Evolutionary conservation across 2,797 vertebrate species (phyloP).

Genomic region (Pseudotriccus pelzelni): DNA sequence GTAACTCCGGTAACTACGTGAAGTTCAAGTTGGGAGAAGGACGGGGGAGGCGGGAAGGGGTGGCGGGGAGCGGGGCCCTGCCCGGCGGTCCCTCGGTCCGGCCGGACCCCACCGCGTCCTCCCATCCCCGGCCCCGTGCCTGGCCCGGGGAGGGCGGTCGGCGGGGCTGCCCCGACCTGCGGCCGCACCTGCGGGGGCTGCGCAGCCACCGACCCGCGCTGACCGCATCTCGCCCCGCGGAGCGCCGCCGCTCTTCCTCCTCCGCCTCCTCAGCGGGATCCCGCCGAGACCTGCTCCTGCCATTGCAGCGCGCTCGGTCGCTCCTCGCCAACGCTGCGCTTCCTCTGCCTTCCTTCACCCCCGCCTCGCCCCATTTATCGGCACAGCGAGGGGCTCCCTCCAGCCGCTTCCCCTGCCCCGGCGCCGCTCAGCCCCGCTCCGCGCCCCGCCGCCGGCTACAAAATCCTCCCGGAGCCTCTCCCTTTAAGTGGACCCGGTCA

Average conservation of each 20-base stretch:
- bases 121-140: neutral
- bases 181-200: conserved; percentile 66
- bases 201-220: conserved; percentile 51
- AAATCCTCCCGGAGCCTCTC: conserved; percentile 67
- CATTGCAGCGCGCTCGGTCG: conserved; percentile 54
- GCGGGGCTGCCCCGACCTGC: conserved; percentile 22
- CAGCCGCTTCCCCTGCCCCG: conserved; percentile 63
- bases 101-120: neutral
- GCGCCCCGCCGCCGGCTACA: conserved; percentile 42
- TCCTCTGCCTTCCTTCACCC: conserved; percentile 13
- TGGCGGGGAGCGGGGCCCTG: neutral
- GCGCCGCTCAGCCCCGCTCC: conserved; percentile 21
- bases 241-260: neutral
- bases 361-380: conserved; percentile 40
- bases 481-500: conserved; percentile 74
- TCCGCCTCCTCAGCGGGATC: conserved; percentile 60
- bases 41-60: neutral
- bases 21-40: conserved; percentile 73
- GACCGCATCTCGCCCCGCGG: conserved; percentile 41
- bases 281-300: conserved; percentile 70
- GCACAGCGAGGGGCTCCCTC: conserved; percentile 28
- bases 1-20: conserved; percentile 71
- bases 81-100: neutral
- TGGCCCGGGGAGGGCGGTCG: neutral
- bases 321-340: conserved; percentile 5